These are phyloP conservation scores for Calameuta idolon DNA, from an alignment of 2,888 invertebrate species.

Conservation along the genomic window DNA sequence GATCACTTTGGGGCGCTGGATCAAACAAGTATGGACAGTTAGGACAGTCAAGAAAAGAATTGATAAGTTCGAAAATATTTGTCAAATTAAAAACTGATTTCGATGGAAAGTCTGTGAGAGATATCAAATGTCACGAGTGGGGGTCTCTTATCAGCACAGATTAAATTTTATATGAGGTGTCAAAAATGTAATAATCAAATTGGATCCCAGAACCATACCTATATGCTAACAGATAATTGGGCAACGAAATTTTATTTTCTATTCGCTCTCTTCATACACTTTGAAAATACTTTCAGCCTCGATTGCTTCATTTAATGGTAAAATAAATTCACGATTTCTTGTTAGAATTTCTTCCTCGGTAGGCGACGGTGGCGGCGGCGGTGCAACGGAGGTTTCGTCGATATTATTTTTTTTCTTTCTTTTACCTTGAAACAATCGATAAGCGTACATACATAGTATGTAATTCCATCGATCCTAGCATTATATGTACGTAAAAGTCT, in stretches of 20 bases:
- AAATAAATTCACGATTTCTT: constrained; percentile 34
- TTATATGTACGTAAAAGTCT: neutral
- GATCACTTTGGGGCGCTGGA: constrained; percentile 80
- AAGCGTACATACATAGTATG: neutral
- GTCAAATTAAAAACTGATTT: constrained; percentile 43
- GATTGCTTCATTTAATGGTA: constrained; percentile 44
- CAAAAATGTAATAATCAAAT: neutral
- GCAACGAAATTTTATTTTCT: neutral
- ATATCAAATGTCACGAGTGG: constrained; percentile 63
- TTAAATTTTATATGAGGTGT: constrained; percentile 19
- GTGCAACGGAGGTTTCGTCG: neutral
- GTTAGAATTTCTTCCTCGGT: constrained; percentile 35
- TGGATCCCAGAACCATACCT: neutral
- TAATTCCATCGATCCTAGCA: neutral
- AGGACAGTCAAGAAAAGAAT: constrained; percentile 61
- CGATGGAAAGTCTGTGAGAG: constrained; percentile 33
- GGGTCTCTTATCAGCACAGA: constrained; percentile 52
- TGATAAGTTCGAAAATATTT: constrained; percentile 41
- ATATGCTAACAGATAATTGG: neutral
- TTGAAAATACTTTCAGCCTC: constrained; percentile 23
- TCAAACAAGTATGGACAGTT: constrained; percentile 88
- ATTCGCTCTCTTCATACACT: neutral
- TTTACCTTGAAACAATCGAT: neutral
- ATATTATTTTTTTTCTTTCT: neutral
- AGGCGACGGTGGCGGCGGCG: constrained; percentile 22